Conservation (phyloP, 2,797 vertebrate species). For the Liparis tanakae region DNA sequence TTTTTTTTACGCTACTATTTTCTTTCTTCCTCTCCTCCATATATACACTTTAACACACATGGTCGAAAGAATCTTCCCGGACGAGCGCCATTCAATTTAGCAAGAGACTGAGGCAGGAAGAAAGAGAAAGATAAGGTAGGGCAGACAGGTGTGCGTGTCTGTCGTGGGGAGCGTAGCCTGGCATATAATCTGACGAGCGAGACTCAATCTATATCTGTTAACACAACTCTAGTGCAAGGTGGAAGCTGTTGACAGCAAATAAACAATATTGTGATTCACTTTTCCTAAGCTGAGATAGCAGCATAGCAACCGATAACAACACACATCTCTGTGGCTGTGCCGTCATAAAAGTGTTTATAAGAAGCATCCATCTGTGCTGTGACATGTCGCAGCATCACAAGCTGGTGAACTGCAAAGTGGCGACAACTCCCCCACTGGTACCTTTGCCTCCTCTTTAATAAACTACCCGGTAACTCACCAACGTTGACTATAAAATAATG, state of each 20-base stretch:
- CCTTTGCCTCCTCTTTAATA: slow-evolving; percentile 40
- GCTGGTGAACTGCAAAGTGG: slow-evolving; percentile 28
- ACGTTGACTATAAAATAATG: slow-evolving; percentile 30
- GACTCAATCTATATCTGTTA: slow-evolving; percentile 57
- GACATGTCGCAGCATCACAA: slow-evolving; percentile 61
- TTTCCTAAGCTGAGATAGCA: slow-evolving; percentile 29
- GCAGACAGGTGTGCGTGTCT: slow-evolving; percentile 21
- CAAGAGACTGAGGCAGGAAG: slow-evolving; percentile 3
- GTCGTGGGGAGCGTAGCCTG: slow-evolving; percentile 2
- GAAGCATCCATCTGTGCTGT: slow-evolving; percentile 56
- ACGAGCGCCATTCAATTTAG: background rate
- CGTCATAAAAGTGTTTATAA: slow-evolving; percentile 48
- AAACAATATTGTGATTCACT: slow-evolving; percentile 42
- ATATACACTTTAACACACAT: slow-evolving; percentile 1
- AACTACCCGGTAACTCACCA: slow-evolving; percentile 20
- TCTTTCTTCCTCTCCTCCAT: slow-evolving; percentile 8
- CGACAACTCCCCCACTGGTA: slow-evolving; percentile 28
- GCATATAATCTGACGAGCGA: slow-evolving; percentile 49
- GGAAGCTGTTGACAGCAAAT: slow-evolving; percentile 56
- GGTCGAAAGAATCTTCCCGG: slow-evolving; percentile 18
- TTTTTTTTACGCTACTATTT: background rate
- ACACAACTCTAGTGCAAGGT: slow-evolving; percentile 37
- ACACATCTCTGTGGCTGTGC: slow-evolving; percentile 44
- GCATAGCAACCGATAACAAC: slow-evolving; percentile 43
- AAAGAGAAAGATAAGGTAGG: background rate